Percentiles rank a stretch among this genome's conserved stretches.
These are phyloP conservation scores for Meghimatium bilineatum DNA, from an alignment of 2,888 invertebrate species.

Conservation along the genomic window DNA sequence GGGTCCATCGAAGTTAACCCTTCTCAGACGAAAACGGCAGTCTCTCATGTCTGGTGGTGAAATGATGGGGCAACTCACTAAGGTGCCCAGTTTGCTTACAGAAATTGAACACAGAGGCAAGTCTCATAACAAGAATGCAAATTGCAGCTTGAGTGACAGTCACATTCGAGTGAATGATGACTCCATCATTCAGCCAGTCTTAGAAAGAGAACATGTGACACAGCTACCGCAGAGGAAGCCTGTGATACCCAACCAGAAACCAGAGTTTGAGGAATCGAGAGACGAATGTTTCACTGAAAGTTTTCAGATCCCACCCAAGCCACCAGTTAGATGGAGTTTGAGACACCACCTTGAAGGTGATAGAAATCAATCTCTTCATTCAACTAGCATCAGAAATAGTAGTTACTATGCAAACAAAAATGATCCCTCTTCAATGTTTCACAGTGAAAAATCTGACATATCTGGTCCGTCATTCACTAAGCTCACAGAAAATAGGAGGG, in stretches of 20 bases:
- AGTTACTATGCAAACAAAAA: background rate
- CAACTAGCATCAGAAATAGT: background rate
- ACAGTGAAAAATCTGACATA: background rate
- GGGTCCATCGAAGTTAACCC: slow-evolving; percentile 80
- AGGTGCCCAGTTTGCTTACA: slow-evolving; percentile 3
- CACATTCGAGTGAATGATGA: slow-evolving; percentile 45
- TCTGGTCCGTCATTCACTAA: slow-evolving; percentile 22
- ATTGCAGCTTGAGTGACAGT: slow-evolving; percentile 48
- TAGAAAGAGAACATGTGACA: background rate
- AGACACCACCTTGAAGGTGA: background rate
- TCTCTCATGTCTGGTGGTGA: slow-evolving; percentile 53
- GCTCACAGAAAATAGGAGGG: background rate
- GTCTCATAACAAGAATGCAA: slow-evolving; percentile 48
- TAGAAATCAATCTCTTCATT: slow-evolving; percentile 16
- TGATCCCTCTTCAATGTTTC: background rate
- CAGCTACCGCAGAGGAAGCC: background rate
- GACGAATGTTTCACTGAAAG: slow-evolving; percentile 30
- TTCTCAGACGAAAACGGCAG: slow-evolving; percentile 67
- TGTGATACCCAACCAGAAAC: background rate
- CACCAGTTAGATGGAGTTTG: slow-evolving; percentile 25
- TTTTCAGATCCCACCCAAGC: slow-evolving; percentile 2
- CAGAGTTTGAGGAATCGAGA: background rate
- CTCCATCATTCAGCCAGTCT: slow-evolving; percentile 28
- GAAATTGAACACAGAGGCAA: slow-evolving; percentile 28
- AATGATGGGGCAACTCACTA: slow-evolving; percentile 21